Evolutionary conservation across 2,797 vertebrate genomes (phyloP), one percentile per base, ranked within the genome.

Genomic region (Helarctos malayanus): DNA sequence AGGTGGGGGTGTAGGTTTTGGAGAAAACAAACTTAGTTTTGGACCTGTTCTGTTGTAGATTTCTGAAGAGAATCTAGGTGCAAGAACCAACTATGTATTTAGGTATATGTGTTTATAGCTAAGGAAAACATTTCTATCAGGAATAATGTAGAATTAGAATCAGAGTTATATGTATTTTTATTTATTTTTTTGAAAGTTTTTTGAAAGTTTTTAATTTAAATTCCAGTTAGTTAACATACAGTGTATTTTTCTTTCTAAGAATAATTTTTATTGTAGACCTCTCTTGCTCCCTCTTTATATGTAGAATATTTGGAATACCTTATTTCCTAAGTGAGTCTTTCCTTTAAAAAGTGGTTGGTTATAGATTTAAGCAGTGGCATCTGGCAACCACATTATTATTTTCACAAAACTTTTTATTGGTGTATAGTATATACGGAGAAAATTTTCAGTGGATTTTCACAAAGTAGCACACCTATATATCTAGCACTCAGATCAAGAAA

Each of bases 161-260:
- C 23, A 52, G 19, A 86, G 23, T 61, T 63, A 41, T 15, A 59
- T 86, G 19, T 61, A 65, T 82, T 92, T 88, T 95, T 75, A 88
- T 92, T 92, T 87, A 32, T 49, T 35, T 68, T 68, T 19, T 11
- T 35, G 18, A 68, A 68, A 19, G 3, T 35, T 35, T n/a, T 65
- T 68, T 35, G 16, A 68, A 68, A 61, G 1, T 12, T 61, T n/a
- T 68, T 35, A 5, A 68, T 68, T 68, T 68, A 35, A 68, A 35
- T 68, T 15, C 65, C 65, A 68, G 4, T 68, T 68, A 68, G n/a
- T 68, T 21, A 21, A 35, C 18, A 4, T 35, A 35, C 16, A 35
- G n/a, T 32, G 7, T 68, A 18, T 68, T 68, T 87, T 95, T 81
- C 82, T 92, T 92, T 87, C 32, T 65, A 65, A 56, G 82, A 86